phyloP scores from a whole-genome alignment of 2,797 vertebrate genomes.

The Bucorvus abyssinicus region DNA sequence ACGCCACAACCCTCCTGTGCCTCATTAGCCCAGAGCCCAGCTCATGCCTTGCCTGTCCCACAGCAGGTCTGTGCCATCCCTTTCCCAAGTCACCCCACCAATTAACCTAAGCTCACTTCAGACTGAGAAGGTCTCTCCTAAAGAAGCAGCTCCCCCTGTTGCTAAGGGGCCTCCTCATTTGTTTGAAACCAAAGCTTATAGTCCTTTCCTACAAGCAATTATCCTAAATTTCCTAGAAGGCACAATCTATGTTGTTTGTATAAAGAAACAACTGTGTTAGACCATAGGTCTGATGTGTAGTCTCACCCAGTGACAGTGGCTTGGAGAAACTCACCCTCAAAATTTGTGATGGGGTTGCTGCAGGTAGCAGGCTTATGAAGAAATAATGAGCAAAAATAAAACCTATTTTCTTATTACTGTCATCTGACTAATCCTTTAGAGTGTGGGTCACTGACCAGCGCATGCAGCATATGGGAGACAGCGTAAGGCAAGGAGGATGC shows the following conservation, averaged over 20 bases:
- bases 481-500: conserved; percentile 1
- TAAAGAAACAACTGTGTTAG: background rate
- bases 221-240: background rate
- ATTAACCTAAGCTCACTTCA: background rate
- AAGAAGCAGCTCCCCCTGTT: background rate
- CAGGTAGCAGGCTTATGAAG: background rate
- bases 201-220: background rate
- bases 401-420: background rate
- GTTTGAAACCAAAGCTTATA: background rate
- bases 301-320: background rate
- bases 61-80: background rate
- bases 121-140: background rate
- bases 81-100: background rate
- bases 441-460: conserved; percentile 11
- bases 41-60: background rate
- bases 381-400: conserved; percentile 29
- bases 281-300: background rate
- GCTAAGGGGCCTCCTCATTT: background rate
- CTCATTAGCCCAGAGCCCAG: background rate
- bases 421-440: conserved; percentile 6
- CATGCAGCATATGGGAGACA: background rate
- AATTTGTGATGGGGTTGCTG: background rate
- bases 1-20: background rate
- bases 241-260: background rate
- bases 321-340: background rate